These are phyloP conservation scores for Acleris holmiana DNA, from an alignment of 2,888 invertebrate species.

Conservation along the genomic window DNA sequence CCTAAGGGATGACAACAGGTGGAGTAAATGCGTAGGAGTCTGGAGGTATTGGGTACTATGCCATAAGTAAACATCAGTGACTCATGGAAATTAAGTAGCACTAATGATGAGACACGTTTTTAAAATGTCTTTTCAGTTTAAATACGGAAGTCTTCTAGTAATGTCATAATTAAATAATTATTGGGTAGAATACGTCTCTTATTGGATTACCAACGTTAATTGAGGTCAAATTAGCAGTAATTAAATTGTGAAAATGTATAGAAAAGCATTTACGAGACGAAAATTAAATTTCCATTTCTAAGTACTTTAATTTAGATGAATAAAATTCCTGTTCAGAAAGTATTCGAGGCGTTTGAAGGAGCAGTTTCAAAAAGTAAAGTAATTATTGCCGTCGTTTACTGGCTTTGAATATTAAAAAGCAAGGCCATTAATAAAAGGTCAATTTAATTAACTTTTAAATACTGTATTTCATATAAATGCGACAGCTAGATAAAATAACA, in stretches of 20 bases:
- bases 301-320: background rate
- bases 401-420: background rate
- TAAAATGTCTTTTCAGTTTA: too few relatives aligned
- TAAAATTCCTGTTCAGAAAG: background rate
- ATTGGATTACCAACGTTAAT: conserved; percentile 3
- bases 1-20: too few relatives aligned
- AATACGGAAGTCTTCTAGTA: too few relatives aligned
- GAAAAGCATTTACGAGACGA: background rate
- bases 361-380: background rate
- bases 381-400: background rate
- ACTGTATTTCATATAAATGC: too few relatives aligned
- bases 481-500: too few relatives aligned
- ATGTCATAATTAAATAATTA: too few relatives aligned
- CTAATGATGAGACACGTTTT: too few relatives aligned
- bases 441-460: background rate
- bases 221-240: background rate
- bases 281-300: background rate
- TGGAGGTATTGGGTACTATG: too few relatives aligned
- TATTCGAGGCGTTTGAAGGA: background rate
- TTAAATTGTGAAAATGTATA: background rate
- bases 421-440: background rate
- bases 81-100: too few relatives aligned
- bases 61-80: too few relatives aligned
- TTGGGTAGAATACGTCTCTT: background rate
- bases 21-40: too few relatives aligned